Base-by-base conservation (phyloP, 1,140 invertebrate genomes). In the Atopsyche davidsoni region DNA sequence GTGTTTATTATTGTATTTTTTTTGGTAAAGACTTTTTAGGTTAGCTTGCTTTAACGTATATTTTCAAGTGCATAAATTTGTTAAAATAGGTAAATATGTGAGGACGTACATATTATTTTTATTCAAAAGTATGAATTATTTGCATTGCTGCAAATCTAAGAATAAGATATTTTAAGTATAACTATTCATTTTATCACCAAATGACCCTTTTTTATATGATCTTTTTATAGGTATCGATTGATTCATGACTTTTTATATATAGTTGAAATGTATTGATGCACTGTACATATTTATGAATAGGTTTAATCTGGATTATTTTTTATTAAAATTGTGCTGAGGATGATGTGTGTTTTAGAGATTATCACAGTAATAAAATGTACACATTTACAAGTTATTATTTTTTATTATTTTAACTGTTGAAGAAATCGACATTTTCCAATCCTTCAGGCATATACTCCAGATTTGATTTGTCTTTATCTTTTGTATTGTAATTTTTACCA, bases 371-470 rank as follows among this genome's bases (percentile, higher is more conserved):
- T 34, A 34, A 34, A 34, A 16, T 34, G 32, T 34, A 34, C 32
- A n/a, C n/a, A 34, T 13, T 34, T 4, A 34, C 32, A 28, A 28
- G n/a, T 6, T 28, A 28, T 38, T 47, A 31, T 49, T 28, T 49
- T 41, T 49, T 49, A 49, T 49, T 9, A 25, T 28, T 34, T 13
- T 9, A 45, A 38, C 35, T 36, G n/a, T 56, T 43, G 59, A 86
- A 85, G 62, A 85, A 86, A 62, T 80, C 66, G 0, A 80, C 59
- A 64, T 79, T 44, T 64, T 82, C 78, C 55, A 86, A 66, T 57
- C 78, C 82, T 59, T 82, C 75, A 2, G 85, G 85, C 73, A 87
- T 77, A 65, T 85, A 87, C 28, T 59, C 72, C 1, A 80, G 60
- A 43, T 75, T 75, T 16, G 78, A 79, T 46, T 67, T 66, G 38